Evolutionary conservation across 1,140 invertebrate species (phyloP), one percentile per base, ranked within the genome.

Genomic region (Apis laboriosa): DNA sequence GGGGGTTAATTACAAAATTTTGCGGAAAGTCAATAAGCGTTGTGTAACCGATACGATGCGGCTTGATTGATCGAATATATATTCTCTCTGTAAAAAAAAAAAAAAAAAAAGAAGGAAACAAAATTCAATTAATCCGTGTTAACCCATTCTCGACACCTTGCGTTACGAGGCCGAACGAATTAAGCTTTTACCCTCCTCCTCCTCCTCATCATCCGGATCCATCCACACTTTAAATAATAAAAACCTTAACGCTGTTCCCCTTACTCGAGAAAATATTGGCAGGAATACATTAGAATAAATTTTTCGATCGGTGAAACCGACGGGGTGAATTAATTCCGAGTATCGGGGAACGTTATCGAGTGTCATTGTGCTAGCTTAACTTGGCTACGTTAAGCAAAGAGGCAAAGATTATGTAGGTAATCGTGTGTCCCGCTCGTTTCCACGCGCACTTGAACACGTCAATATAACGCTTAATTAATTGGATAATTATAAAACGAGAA

Each of bases 391-490:
- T 74, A 80, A 84, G 43, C 68, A 24, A 24, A 24, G 24, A 73
- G 61, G 72, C 84, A 72, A 85, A 67, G 68, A 71, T 76, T 77
- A 64, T 13, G n/a, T 15, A 34, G 0, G 43, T 17, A 17, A 17
- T 17, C 60, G 24, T 71, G 75, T 34, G 19, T 66, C 43, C 17
- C n/a, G 43, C 43, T 21, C n/a, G 43, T 72, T 60, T 56, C 53
- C 63, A 34, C 61, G 70, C 56, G 34, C 49, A 49, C 49, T 49
- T 17, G 49, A 61, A 55, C 66, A 12, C 60, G 49, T 61, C 75
- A 64, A 74, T 85, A 74, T 85, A 58, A 66, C 67, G 80, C 13
- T 73, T 83, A 83, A 85, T 85, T 85, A 85, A 85, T 85, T 70
- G 75, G 60, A 51, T 67, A 85, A 85, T 85, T 85, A 7, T 34